phyloP scores from a whole-genome alignment of 2,888 invertebrate genomes.

The Phorcus lineatus region DNA sequence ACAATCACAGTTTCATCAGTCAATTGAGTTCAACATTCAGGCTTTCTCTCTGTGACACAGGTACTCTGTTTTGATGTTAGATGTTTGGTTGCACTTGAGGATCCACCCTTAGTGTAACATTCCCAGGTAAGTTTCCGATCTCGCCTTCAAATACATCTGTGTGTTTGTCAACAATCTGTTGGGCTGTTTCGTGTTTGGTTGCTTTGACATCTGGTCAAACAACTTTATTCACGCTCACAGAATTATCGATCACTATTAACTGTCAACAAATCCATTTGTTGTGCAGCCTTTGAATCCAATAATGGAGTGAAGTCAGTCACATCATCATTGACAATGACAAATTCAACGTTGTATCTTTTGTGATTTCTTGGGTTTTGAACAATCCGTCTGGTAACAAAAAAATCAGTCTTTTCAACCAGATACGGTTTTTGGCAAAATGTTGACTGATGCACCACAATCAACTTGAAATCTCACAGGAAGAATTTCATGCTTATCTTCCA shows the following conservation, averaged over 20 bases:
- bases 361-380: slow-evolving; percentile 35
- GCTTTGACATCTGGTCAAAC: not conserved
- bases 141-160: not conserved
- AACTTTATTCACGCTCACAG: not conserved
- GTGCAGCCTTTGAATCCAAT: slow-evolving; percentile 16
- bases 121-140: slow-evolving; percentile 9
- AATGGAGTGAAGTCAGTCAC: not conserved
- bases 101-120: slow-evolving; percentile 14
- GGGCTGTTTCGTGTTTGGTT: not conserved
- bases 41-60: slow-evolving; percentile 20
- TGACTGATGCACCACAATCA: slow-evolving; percentile 40
- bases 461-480: slow-evolving; percentile 36
- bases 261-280: slow-evolving; percentile 28
- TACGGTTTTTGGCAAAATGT: slow-evolving; percentile 24
- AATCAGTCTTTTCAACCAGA: slow-evolving; percentile 4
- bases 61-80: slow-evolving; percentile 22
- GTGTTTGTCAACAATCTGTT: not conserved
- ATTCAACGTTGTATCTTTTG: slow-evolving; percentile 9
- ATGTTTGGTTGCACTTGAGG: slow-evolving; percentile 11
- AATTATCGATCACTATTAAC: slow-evolving; percentile 26
- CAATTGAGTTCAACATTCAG: slow-evolving; percentile 25
- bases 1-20: slow-evolving; percentile 24
- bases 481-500: not conserved
- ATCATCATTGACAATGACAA: slow-evolving; percentile 26
- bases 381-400: slow-evolving; percentile 33